phyloP scores from a whole-genome alignment of 1,140 invertebrate species.

The Drosophila pseudoobscura region DNA sequence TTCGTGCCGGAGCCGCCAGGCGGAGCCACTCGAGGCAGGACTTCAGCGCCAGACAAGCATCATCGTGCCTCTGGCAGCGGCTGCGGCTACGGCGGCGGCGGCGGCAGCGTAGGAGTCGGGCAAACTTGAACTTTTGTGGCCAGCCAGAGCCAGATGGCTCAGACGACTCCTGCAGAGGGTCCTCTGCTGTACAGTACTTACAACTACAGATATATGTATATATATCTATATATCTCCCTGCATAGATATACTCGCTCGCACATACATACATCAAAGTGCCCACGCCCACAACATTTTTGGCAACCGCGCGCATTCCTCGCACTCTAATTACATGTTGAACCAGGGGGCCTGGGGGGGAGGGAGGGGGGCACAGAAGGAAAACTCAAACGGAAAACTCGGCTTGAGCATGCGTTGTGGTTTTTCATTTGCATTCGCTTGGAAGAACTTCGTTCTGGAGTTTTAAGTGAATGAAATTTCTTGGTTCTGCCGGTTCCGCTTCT shows the following conservation, averaged over 20 bases:
- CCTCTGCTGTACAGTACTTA: conserved; percentile 3
- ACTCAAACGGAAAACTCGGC: conserved; percentile 68
- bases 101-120: conserved; percentile 22
- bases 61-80: conserved; percentile 2
- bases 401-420: conserved; percentile 79
- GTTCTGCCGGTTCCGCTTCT: background rate
- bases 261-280: conserved; percentile 58
- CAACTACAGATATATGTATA: conserved; percentile 13
- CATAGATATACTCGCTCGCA: conserved; percentile 32
- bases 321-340: conserved; percentile 78
- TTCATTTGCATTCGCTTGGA: conserved; percentile 74
- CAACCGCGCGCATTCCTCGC: conserved; percentile 61
- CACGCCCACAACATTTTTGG: conserved; percentile 80
- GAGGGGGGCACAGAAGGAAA: conserved; percentile 19
- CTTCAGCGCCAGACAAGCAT: conserved; percentile 63
- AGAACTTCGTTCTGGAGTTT: conserved; percentile 67
- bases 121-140: conserved; percentile 79
- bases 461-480: conserved; percentile 76
- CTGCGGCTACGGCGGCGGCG: background rate
- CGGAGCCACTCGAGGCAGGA: conserved; percentile 55
- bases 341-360: background rate
- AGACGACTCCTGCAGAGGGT: conserved; percentile 23
- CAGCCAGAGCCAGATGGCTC: conserved; percentile 46
- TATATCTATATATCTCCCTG: background rate
- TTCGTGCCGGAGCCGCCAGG: conserved; percentile 28